Percentiles rank a stretch among this genome's conserved stretches.
Evolutionary conservation across 2,888 invertebrate species (phyloP).

Genomic region (Spatulosminthurus flaviceps): DNA sequence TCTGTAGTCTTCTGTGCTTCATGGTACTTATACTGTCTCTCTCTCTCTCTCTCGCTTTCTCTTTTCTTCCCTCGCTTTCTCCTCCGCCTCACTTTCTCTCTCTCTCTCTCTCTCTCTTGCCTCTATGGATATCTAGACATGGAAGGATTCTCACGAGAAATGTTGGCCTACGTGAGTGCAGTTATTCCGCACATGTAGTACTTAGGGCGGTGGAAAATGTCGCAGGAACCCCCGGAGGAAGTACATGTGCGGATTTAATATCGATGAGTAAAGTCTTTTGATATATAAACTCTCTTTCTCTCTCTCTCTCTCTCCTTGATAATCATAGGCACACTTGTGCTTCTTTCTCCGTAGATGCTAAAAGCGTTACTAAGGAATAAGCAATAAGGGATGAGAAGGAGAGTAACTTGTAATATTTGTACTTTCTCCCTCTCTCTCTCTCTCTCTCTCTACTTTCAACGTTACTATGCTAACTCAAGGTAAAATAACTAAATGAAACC

Average conservation of each 20-base stretch:
- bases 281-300: too few species aligned
- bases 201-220: too few species aligned
- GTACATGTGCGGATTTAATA: slow-evolving; percentile 33
- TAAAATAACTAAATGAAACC: slow-evolving; percentile 37
- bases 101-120: slow-evolving; percentile 18
- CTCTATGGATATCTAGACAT: too few species aligned
- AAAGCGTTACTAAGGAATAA: too few species aligned
- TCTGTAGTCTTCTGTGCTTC: slow-evolving; percentile 29
- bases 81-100: not conserved
- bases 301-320: too few species aligned
- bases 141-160: not conserved
- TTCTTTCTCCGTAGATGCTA: too few species aligned
- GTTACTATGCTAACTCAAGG: too few species aligned
- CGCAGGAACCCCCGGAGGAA: not conserved
- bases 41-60: slow-evolving; percentile 38
- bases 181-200: not conserved
- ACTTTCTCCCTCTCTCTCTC: too few species aligned
- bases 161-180: slow-evolving; percentile 33
- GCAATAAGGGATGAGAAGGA: too few species aligned
- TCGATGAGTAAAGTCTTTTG: slow-evolving; percentile 27
- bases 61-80: slow-evolving; percentile 15
- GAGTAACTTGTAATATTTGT: too few species aligned
- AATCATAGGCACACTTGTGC: too few species aligned
- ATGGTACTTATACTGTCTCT: slow-evolving; percentile 45
- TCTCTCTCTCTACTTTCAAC: too few species aligned